phyloP scores from a whole-genome alignment of 2,113 vertebrate genomes.

The Chlorodrepanis virens region DNA sequence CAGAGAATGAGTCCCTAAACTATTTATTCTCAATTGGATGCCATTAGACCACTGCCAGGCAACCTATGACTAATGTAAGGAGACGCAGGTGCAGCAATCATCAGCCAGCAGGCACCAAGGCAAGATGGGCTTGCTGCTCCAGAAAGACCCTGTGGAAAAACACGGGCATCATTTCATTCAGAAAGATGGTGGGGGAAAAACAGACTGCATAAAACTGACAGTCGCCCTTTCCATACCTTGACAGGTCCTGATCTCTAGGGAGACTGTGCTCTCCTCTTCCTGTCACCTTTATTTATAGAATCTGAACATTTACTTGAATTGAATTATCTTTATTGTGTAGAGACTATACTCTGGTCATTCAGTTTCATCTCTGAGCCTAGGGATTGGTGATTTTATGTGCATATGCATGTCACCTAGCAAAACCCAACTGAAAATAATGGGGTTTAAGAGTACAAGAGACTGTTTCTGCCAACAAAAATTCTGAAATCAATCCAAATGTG shows the following conservation, averaged over 20 bases:
- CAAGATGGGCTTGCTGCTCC: neutral
- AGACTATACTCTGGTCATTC: neutral
- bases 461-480: neutral
- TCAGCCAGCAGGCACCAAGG: neutral
- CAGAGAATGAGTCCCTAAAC: neutral
- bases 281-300: neutral
- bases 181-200: neutral
- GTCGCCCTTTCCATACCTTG: neutral
- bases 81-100: neutral
- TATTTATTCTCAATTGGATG: conserved; percentile 6
- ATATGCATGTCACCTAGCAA: neutral
- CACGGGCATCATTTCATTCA: neutral
- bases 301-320: neutral
- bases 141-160: neutral
- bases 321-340: neutral
- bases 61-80: neutral
- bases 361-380: neutral
- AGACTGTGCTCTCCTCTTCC: neutral
- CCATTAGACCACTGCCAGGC: neutral
- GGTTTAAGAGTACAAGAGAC: neutral
- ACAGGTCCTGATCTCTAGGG: neutral
- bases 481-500: neutral
- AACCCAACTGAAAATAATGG: neutral
- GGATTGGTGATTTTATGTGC: neutral
- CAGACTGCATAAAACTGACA: neutral